Evolutionary conservation across 2,888 invertebrate genomes (phyloP).

Genomic region (Punctoribates punctum): DNA sequence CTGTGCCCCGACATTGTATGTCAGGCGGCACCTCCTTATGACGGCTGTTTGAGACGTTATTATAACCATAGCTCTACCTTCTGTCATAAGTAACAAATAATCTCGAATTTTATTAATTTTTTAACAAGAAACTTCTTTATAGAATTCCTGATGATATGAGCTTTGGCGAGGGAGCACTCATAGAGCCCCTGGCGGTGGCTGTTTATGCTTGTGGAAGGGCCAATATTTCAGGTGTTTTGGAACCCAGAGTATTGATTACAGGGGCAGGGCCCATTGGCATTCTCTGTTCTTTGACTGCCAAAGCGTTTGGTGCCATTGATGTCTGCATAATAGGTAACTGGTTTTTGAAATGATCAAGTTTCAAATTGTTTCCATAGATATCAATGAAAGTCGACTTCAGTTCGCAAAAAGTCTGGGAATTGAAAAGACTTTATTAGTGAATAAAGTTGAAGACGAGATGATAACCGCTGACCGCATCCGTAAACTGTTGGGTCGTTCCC

Average conservation of each 20-base stretch:
- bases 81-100: conserved; percentile 57
- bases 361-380: too few species aligned
- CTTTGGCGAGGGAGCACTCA: conserved; percentile 86
- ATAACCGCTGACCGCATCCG: conserved; percentile 48
- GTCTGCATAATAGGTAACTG: conserved; percentile 50
- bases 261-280: conserved; percentile 64
- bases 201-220: conserved; percentile 52
- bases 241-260: conserved; percentile 51
- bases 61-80: conserved; percentile 73
- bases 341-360: not conserved
- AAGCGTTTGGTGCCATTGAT: conserved; percentile 51
- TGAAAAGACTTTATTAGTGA: conserved; percentile 51
- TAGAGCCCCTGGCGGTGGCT: conserved; percentile 70
- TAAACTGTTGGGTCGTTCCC: conserved; percentile 52
- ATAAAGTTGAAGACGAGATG: conserved; percentile 54
- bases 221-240: conserved; percentile 50
- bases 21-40: conserved; percentile 65
- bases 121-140: conserved; percentile 35
- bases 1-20: conserved; percentile 28
- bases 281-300: conserved; percentile 50
- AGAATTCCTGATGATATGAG: conserved; percentile 83
- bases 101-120: not conserved
- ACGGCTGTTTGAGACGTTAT: conserved; percentile 81
- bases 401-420: conserved; percentile 54
- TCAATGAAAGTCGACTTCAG: conserved; percentile 50